Conservation (phyloP, 2,888 invertebrate species). For the Fabriciana adippe region DNA sequence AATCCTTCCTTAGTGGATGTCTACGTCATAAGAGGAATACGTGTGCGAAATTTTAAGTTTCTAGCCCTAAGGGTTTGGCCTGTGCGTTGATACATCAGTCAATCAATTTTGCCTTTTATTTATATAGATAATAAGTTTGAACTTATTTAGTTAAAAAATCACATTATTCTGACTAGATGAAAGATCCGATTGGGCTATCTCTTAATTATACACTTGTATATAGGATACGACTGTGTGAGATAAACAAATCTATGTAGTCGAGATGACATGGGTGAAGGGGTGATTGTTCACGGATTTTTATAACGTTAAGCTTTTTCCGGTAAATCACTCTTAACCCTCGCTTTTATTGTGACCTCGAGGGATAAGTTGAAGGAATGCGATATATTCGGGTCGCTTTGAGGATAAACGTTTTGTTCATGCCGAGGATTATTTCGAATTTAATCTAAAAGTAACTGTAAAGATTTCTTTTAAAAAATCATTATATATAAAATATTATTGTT, state of each 20-base stretch:
- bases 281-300: slow-evolving; percentile 39
- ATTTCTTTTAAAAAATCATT: background rate
- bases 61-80: too few species aligned
- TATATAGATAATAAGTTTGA: too few species aligned
- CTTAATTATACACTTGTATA: background rate
- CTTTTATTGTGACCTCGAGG: slow-evolving; percentile 39
- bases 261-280: slow-evolving; percentile 41
- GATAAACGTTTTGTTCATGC: slow-evolving; percentile 28
- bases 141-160: too few species aligned
- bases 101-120: too few species aligned
- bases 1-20: too few species aligned
- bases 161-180: too few species aligned
- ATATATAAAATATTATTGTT: too few species aligned
- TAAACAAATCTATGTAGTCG: slow-evolving; percentile 35
- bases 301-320: slow-evolving; percentile 40
- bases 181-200: too few species aligned
- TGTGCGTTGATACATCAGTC: too few species aligned
- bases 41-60: too few species aligned
- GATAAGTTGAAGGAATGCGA: slow-evolving; percentile 34
- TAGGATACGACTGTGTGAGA: background rate
- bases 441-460: slow-evolving; percentile 9
- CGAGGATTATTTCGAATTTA: slow-evolving; percentile 19
- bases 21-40: too few species aligned
- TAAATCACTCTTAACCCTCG: slow-evolving; percentile 41
- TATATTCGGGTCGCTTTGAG: slow-evolving; percentile 29